phyloP scores from a whole-genome alignment of 2,888 invertebrate species.

The Lysandra coridon region DNA sequence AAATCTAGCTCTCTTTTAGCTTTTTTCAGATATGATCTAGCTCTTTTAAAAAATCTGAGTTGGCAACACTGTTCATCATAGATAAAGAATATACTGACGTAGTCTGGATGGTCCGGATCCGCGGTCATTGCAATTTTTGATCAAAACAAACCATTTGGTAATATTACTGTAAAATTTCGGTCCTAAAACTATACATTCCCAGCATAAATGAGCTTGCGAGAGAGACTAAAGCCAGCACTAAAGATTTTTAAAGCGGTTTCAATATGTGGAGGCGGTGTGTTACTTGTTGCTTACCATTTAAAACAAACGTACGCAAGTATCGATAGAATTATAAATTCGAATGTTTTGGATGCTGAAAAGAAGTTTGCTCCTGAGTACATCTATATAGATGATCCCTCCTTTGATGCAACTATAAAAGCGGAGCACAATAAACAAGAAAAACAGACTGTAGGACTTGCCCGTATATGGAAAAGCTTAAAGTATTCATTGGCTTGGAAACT shows the following conservation, averaged over 20 bases:
- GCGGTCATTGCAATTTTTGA: neutral
- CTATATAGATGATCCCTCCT: conserved; percentile 72
- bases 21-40: too few species aligned
- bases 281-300: conserved; percentile 59
- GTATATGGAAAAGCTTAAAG: conserved; percentile 83
- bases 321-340: conserved; percentile 60
- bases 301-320: conserved; percentile 54
- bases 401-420: conserved; percentile 52
- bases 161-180: neutral
- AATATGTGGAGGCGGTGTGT: conserved; percentile 51
- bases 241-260: conserved; percentile 56
- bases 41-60: too few species aligned
- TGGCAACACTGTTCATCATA: too few species aligned
- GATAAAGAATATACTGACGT: too few species aligned
- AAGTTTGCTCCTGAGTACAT: conserved; percentile 68
- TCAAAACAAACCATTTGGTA: neutral
- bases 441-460: conserved; percentile 58
- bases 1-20: too few species aligned
- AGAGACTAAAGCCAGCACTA: conserved; percentile 54
- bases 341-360: conserved; percentile 66
- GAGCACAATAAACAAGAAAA: conserved; percentile 54
- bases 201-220: conserved; percentile 54
- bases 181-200: neutral
- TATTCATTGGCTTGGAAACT: conserved; percentile 84
- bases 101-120: too few species aligned